phyloP scores from a whole-genome alignment of 2,113 vertebrate species.

The Cinclus mexicanus region DNA sequence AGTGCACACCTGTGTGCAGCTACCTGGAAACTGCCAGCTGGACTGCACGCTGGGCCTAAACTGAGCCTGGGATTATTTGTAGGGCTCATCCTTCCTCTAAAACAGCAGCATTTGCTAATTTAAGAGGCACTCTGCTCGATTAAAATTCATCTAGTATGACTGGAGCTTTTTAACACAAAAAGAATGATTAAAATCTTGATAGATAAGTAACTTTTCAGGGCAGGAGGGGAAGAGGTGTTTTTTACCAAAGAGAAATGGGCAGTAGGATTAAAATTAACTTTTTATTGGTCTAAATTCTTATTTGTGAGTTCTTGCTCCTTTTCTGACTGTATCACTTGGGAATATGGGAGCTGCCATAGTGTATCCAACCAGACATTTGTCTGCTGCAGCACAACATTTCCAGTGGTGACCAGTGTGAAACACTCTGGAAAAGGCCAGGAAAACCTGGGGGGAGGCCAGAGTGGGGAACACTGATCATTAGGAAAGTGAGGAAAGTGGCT shows the following conservation, averaged over 20 bases:
- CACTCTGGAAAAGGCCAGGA: neutral
- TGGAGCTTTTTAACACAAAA: neutral
- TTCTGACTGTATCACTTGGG: neutral
- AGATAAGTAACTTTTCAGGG: neutral
- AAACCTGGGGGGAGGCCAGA: neutral
- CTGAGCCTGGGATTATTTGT: neutral
- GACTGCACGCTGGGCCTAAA: neutral
- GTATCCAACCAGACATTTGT: neutral
- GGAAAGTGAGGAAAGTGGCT: neutral
- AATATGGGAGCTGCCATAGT: neutral
- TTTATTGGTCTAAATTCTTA: neutral
- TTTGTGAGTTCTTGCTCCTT: neutral
- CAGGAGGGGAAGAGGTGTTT: neutral
- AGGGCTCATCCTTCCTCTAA: neutral
- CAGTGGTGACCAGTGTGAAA: neutral
- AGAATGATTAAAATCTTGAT: neutral
- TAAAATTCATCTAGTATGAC: neutral
- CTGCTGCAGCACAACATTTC: neutral
- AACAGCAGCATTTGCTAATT: neutral
- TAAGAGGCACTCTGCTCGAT: neutral
- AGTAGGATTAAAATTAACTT: neutral
- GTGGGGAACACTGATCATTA: neutral
- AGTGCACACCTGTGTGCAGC: neutral
- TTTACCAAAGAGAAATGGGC: neutral
- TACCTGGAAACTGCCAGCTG: neutral